A percentile compares a stretch with the other conserved stretches of the same genome.
phyloP scores from a whole-genome alignment of 2,888 invertebrate genomes.

The Coremacera marginata region DNA sequence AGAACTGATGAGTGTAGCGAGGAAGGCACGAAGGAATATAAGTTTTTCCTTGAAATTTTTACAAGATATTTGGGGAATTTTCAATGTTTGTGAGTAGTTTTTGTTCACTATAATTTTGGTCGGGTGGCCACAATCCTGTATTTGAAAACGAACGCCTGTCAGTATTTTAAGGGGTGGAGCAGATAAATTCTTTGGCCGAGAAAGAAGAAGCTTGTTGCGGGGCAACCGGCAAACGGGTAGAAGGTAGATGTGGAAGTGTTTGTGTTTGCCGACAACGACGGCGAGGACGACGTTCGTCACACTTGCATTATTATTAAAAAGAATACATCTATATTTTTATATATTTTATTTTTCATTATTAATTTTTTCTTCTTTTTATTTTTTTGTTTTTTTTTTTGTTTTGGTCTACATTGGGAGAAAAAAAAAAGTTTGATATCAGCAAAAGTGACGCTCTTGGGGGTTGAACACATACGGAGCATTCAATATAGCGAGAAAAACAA shows the following conservation, averaged over 20 bases:
- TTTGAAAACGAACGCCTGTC: constrained; percentile 39
- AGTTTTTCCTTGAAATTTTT: constrained; percentile 38
- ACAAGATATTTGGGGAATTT: constrained; percentile 37
- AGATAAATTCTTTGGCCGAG: neutral
- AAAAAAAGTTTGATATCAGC: constrained; percentile 56
- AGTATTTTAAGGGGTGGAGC: constrained; percentile 15
- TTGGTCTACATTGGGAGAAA: constrained; percentile 35
- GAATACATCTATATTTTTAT: constrained; percentile 50
- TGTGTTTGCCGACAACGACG: neutral
- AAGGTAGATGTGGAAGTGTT: neutral
- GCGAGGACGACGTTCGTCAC: constrained; percentile 46
- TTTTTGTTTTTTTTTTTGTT: constrained; percentile 18
- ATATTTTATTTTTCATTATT: constrained; percentile 44
- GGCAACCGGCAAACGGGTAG: constrained; percentile 2
- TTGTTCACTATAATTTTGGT: neutral
- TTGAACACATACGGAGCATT: constrained; percentile 35
- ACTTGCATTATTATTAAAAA: constrained; percentile 57
- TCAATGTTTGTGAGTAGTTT: constrained; percentile 40
- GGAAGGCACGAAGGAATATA: constrained; percentile 7
- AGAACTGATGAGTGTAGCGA: constrained; percentile 1
- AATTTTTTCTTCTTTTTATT: constrained; percentile 19
- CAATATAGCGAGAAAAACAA: constrained; percentile 28
- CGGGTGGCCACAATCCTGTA: constrained; percentile 39
- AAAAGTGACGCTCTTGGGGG: constrained; percentile 45
- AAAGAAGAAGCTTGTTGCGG: neutral